These are phyloP conservation scores for Hirtodrosophila histrioides DNA, from an alignment of 2,888 invertebrate genomes.

Conservation along the genomic window DNA sequence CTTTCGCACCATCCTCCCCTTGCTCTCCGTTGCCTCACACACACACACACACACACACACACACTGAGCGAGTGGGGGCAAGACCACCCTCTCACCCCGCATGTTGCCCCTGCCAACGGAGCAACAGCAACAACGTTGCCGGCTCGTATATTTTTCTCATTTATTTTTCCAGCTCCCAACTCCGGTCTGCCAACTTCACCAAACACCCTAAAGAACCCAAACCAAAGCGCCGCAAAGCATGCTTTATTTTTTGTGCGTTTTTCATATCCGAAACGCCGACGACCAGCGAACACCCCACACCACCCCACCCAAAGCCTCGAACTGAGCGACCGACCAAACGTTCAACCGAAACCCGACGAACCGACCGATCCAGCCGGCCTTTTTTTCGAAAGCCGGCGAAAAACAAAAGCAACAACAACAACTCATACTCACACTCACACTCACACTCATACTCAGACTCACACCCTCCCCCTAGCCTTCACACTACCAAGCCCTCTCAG, in stretches of 20 bases:
- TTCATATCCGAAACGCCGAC: slow-evolving; percentile 83
- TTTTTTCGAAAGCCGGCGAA: slow-evolving; percentile 75
- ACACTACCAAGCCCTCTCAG: slow-evolving; percentile 22
- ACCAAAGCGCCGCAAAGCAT: slow-evolving; percentile 58
- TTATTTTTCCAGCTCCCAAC: slow-evolving; percentile 76
- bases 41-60: slow-evolving; percentile 15
- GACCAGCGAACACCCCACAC: slow-evolving; percentile 29
- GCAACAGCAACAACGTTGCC: slow-evolving; percentile 72
- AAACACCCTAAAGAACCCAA: slow-evolving; percentile 31
- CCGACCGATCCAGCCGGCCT: slow-evolving; percentile 70
- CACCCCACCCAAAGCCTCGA: slow-evolving; percentile 14
- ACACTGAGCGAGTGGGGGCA: slow-evolving; percentile 26
- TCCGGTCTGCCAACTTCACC: slow-evolving; percentile 49
- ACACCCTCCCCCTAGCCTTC: slow-evolving; percentile 9
- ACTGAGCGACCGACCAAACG: slow-evolving; percentile 17
- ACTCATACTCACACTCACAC: slow-evolving; percentile 21
- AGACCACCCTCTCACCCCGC: slow-evolving; percentile 10
- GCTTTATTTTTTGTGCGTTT: slow-evolving; percentile 77
- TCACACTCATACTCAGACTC: slow-evolving; percentile 18
- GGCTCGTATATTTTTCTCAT: slow-evolving; percentile 80
- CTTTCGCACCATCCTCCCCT: slow-evolving; percentile 63
- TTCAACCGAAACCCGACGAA: slow-evolving; percentile 31
- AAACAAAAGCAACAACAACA: slow-evolving; percentile 63
- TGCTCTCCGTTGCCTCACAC: slow-evolving; percentile 11
- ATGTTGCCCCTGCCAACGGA: slow-evolving; percentile 67